phyloP scores from a whole-genome alignment of 2,888 invertebrate genomes.

The Norana najaformis region DNA sequence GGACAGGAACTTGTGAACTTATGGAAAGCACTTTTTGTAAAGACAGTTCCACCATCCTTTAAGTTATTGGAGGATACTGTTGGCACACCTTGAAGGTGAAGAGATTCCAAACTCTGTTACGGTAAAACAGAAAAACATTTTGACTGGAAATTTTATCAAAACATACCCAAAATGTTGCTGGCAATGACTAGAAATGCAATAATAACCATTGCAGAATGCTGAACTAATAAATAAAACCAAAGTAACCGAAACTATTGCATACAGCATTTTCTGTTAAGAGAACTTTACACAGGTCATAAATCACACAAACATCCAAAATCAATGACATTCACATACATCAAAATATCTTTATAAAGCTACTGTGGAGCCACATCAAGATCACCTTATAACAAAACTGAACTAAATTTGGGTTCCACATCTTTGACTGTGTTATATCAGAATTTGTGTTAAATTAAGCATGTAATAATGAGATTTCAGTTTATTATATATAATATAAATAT shows the following conservation, averaged over 20 bases:
- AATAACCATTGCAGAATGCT: neutral
- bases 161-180: neutral
- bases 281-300: neutral
- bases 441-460: too few species aligned
- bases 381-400: too few species aligned
- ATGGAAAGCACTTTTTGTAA: neutral
- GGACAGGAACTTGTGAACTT: neutral
- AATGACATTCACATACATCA: too few species aligned
- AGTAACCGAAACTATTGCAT: neutral
- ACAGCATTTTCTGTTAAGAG: too few species aligned
- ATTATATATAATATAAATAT: neutral
- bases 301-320: too few species aligned
- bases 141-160: neutral
- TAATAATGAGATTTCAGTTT: too few species aligned
- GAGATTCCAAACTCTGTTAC: neutral
- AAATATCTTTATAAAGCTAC: too few species aligned
- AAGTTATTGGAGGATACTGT: neutral
- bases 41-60: conserved; percentile 23
- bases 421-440: too few species aligned
- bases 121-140: neutral
- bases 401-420: too few species aligned
- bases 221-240: neutral
- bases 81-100: conserved; percentile 22
- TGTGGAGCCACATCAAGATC: too few species aligned
- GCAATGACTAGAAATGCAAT: neutral